Conservation (phyloP, 92 coral and sea anemone genomes). For the Actinernus sp. region DNA sequence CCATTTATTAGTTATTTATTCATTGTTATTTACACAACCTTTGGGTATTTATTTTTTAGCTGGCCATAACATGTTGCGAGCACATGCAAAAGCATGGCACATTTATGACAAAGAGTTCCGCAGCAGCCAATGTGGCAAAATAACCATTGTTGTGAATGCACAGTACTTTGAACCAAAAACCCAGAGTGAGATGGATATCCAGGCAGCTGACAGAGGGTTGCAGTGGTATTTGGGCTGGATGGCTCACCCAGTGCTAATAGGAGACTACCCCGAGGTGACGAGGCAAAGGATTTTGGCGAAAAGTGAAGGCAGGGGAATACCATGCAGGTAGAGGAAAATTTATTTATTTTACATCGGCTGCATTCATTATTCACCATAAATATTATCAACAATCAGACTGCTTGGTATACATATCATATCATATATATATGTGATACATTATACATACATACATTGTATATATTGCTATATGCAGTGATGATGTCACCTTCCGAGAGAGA, state of each 20-base stretch:
- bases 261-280: conserved; percentile 91
- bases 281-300: conserved; percentile 64
- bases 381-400: too few relatives aligned
- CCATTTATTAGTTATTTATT: too few relatives aligned
- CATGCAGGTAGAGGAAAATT: conserved; percentile 40
- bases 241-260: conserved; percentile 85
- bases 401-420: too few relatives aligned
- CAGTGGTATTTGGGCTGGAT: conserved; percentile 90
- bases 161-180: conserved; percentile 89
- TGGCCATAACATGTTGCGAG: conserved; percentile 84
- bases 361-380: too few relatives aligned
- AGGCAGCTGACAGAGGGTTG: conserved; percentile 88
- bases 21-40: too few relatives aligned
- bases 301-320: conserved; percentile 51
- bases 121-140: conserved; percentile 67
- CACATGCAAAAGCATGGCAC: conserved; percentile 95
- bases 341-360: too few relatives aligned
- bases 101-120: conserved; percentile 86
- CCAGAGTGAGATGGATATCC: conserved; percentile 54
- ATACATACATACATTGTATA: too few relatives aligned
- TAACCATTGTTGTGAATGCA: conserved; percentile 77
- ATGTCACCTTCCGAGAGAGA: too few relatives aligned
- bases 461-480: too few relatives aligned
- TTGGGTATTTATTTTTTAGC: conserved; percentile 61
- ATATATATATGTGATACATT: too few relatives aligned